Evolutionary conservation across 1,140 invertebrate genomes (phyloP), one percentile per base, ranked within the genome.

Genomic region (Drosophila simulans): DNA sequence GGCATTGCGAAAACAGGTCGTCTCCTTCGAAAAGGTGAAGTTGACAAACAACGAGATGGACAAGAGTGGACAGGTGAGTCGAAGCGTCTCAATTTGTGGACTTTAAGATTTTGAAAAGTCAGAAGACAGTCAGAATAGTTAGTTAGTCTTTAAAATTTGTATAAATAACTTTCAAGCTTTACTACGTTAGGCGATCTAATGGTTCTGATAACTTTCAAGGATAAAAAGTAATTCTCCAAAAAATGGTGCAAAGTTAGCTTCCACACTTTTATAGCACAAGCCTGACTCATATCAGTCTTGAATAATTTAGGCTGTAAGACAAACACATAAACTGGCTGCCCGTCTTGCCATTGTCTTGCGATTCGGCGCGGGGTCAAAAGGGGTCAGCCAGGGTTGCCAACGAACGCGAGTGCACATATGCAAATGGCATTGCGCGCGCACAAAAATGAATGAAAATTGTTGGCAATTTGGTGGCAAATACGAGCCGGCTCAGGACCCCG

Each of bases 11-110:
- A 99, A 99, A 93, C 98, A 99, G 93, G 97, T 99, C 77, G 97
- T 99, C 79, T 98, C 98, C 77, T 99, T 99, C 93, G 99, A 99
- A 94, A 99, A 99, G 94, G 97, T 99, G 91, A 99, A 99, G 93
- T 95, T 99, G 76, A 99, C 98, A 91, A 99, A 99, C 93, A 99
- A 99, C 93, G 98, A 99, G 93, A 97, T 99, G 96, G 98, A 99
- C 93, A 99, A 98, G 93, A 97, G 97, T 91, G 98, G 98, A 93
- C 98, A 99, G 95, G 98, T 99, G 93, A 95, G 95, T 93, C 22
- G 12, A 25, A 13, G 53, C 39, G 43, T 27, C 15, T 4, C 2
- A 5, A 27, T 27, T 15, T 27, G 17, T 13, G 17, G 17, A 17
- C 17, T 17, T 2, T n/a, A 3, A 2, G 22, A 35, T 0, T 31